Conservation (phyloP, 2,797 vertebrate genomes). For the Chelidonichthys spinosus region DNA sequence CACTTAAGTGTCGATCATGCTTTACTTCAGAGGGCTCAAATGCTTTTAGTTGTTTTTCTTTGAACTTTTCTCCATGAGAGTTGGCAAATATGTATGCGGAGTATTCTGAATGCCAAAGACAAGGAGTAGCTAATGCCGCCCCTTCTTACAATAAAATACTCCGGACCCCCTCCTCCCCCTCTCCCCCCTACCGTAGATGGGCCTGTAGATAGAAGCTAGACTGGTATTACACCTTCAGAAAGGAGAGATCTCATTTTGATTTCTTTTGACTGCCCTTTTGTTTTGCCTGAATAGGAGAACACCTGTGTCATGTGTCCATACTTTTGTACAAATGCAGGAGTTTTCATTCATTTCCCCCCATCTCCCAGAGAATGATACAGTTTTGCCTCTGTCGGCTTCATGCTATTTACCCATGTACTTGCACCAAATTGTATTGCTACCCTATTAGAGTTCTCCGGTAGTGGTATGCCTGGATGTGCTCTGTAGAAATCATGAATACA, state of each 20-base stretch:
- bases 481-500: conserved; percentile 89
- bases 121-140: conserved; percentile 92
- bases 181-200: conserved; percentile 73
- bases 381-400: conserved; percentile 89
- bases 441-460: conserved; percentile 89
- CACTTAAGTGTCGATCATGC: conserved; percentile 49
- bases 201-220: conserved; percentile 82
- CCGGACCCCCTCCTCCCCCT: conserved; percentile 78
- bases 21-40: conserved; percentile 89
- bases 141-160: conserved; percentile 92
- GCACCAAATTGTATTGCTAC: conserved; percentile 94
- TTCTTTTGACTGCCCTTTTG: conserved; percentile 88
- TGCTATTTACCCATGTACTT: conserved; percentile 90
- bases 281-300: conserved; percentile 93
- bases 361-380: conserved; percentile 93
- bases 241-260: conserved; percentile 80
- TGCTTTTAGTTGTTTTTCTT: conserved; percentile 72
- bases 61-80: conserved; percentile 88
- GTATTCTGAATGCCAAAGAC: conserved; percentile 97
- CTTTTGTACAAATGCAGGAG: conserved; percentile 88
- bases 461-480: conserved; percentile 94
- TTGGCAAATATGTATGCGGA: conserved; percentile 99
- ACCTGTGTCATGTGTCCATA: conserved; percentile 88
- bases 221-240: conserved; percentile 74
- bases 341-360: conserved; percentile 81